Percentiles rank a stretch among this genome's conserved stretches.
Conservation (phyloP, 1,140 invertebrate species). For the Pogonomyrmex californicus region DNA sequence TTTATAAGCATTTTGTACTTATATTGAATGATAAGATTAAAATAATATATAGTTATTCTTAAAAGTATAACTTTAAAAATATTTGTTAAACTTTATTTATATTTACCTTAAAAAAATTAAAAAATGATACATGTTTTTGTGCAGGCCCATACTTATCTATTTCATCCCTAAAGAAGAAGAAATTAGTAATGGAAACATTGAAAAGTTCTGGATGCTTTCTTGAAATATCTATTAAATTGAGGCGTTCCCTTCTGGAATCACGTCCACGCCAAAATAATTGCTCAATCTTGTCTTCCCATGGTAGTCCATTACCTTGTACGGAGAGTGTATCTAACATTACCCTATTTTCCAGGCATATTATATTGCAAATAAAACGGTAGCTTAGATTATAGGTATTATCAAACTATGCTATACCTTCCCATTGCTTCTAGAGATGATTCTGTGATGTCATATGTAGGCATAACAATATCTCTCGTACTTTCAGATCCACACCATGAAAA, state of each 20-base stretch:
- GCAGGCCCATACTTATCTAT: conserved; percentile 95
- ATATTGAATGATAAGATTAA: neutral
- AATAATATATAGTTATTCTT: neutral
- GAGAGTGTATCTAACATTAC: conserved; percentile 96
- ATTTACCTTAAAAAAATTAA: conserved; percentile 98
- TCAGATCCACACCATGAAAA: conserved; percentile 98
- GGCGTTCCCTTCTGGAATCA: conserved; percentile 94
- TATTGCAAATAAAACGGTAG: conserved; percentile 46
- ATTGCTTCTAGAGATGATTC: conserved; percentile 96
- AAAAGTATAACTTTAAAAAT: neutral
- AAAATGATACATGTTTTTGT: conserved; percentile 95
- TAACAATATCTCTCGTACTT: conserved; percentile 94
- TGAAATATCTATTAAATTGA: conserved; percentile 94
- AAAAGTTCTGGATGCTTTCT: conserved; percentile 93
- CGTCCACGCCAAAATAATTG: conserved; percentile 97
- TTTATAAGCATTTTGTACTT: neutral
- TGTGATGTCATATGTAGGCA: conserved; percentile 98
- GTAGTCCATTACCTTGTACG: conserved; percentile 92
- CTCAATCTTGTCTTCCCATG: conserved; percentile 92
- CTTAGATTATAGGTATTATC: conserved; percentile 11
- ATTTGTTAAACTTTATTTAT: neutral
- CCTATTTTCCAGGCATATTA: conserved; percentile 86
- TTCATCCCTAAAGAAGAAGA: conserved; percentile 97
- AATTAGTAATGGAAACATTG: conserved; percentile 97
- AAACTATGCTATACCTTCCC: conserved; percentile 90